phyloP scores from a whole-genome alignment of 2,113 vertebrate species.

The Rhinogobius similis region DNA sequence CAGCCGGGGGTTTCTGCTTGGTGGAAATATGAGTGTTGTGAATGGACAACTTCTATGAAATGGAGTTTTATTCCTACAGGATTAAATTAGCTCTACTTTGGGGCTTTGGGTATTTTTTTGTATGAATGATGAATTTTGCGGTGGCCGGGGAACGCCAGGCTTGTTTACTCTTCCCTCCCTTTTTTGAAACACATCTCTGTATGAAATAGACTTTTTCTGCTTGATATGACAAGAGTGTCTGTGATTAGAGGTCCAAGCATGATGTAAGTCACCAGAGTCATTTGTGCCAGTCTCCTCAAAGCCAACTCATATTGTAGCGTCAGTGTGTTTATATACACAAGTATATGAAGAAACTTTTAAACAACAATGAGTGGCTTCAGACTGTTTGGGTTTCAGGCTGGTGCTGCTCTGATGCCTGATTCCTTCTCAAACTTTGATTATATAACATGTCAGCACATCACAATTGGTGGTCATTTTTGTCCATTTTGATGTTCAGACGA shows the following conservation, averaged over 20 bases:
- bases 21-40: constrained; percentile 77
- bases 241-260: constrained; percentile 72
- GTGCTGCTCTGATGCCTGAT: constrained; percentile 69
- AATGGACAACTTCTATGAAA: constrained; percentile 77
- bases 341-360: constrained; percentile 71
- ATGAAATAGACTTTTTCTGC: constrained; percentile 70
- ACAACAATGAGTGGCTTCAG: constrained; percentile 71
- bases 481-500: constrained; percentile 73
- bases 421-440: constrained; percentile 71
- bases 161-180: constrained; percentile 73
- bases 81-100: constrained; percentile 75
- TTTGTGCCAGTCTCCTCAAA: constrained; percentile 70
- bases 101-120: constrained; percentile 69
- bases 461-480: constrained; percentile 72
- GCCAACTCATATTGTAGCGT: constrained; percentile 73
- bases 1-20: constrained; percentile 76
- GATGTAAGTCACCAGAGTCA: constrained; percentile 74
- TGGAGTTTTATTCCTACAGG: constrained; percentile 74
- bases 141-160: constrained; percentile 64
- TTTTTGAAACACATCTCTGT: constrained; percentile 50
- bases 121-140: constrained; percentile 76
- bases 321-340: constrained; percentile 74
- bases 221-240: constrained; percentile 76
- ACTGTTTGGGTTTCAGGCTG: constrained; percentile 72
- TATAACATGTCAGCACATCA: constrained; percentile 72